phyloP scores from a whole-genome alignment of 2,113 vertebrate species.

The Melierax canorus region DNA sequence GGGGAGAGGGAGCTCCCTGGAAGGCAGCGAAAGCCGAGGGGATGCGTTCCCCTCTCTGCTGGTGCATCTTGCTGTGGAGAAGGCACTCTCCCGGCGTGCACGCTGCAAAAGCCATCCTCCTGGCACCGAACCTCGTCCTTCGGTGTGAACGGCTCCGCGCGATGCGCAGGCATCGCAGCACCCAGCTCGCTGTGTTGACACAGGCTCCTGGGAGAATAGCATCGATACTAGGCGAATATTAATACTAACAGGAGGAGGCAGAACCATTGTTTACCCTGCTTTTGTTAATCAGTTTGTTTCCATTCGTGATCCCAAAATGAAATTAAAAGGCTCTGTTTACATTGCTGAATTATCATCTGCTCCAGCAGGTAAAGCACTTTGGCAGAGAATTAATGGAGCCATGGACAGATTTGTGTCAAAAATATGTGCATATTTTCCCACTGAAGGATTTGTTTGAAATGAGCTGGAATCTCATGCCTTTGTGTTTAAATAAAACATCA shows the following conservation, averaged over 20 bases:
- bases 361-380: conserved; percentile 56
- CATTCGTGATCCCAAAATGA: conserved; percentile 37
- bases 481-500: conserved; percentile 63
- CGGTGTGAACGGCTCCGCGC: not conserved
- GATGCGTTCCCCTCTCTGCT: not conserved
- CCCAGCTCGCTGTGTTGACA: not conserved
- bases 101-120: not conserved
- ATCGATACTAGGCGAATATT: not conserved
- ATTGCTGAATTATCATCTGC: conserved; percentile 6
- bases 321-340: conserved; percentile 60
- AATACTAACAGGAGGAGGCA: not conserved
- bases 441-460: conserved; percentile 5
- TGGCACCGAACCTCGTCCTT: not conserved
- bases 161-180: rapidly evolving
- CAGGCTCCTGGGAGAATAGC: not conserved
- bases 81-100: rapidly evolving
- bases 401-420: conserved; percentile 9
- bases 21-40: not conserved
- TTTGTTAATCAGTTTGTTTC: conserved; percentile 68
- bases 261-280: conserved; percentile 40
- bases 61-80: not conserved
- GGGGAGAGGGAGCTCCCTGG: not conserved
- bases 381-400: conserved; percentile 19
- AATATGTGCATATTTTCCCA: conserved; percentile 58
- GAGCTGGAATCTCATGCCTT: conserved; percentile 41